Percentiles rank a stretch among this genome's conserved stretches.
phyloP scores from a whole-genome alignment of 2,113 vertebrate species.

The Accipiter cooperii region DNA sequence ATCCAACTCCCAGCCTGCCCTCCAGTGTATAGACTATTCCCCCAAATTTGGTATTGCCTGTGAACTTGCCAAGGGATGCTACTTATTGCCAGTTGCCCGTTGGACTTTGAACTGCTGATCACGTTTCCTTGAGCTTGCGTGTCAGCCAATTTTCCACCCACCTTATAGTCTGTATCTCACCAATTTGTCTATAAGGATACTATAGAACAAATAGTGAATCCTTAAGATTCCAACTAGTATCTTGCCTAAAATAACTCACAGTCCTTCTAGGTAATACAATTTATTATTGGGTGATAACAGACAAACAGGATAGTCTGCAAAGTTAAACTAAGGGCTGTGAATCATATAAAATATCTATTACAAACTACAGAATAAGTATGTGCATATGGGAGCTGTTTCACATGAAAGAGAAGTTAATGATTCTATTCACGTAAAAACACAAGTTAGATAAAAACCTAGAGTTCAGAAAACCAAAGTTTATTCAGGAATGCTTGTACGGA shows the following conservation, averaged over 20 bases:
- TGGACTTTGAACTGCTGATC: neutral
- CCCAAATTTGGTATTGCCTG: neutral
- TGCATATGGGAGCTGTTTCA: neutral
- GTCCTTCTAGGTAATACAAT: neutral
- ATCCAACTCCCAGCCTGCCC: neutral
- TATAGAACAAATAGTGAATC: neutral
- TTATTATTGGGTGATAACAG: neutral
- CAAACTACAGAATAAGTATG: neutral
- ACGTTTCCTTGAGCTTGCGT: neutral
- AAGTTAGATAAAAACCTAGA: neutral
- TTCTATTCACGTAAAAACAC: neutral
- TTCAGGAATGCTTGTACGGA: neutral
- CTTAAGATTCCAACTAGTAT: neutral
- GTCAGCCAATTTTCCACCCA: neutral
- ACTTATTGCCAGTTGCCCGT: neutral
- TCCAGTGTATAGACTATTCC: neutral
- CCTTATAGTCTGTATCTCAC: neutral
- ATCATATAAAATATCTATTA: neutral
- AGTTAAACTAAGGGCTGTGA: neutral
- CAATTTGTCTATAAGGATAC: neutral
- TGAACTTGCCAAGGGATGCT: neutral
- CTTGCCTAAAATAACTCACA: neutral
- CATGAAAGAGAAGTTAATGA: neutral
- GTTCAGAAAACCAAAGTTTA: neutral
- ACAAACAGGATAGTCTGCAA: neutral